Conservation (phyloP, 1,140 invertebrate species). For the Heterodera schachtii region DNA sequence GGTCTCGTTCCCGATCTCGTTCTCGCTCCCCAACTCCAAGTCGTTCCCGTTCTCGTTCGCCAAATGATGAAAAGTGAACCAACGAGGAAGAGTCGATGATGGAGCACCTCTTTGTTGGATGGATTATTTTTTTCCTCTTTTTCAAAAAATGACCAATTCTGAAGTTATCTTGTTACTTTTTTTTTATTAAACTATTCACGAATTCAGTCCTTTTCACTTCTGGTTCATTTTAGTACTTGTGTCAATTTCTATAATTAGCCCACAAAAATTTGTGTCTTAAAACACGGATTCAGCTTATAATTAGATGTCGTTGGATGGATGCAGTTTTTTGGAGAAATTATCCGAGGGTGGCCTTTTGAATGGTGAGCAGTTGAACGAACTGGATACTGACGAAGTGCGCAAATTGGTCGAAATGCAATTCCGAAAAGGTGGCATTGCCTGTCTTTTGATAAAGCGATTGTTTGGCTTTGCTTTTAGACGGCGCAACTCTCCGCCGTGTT, state of each 20-base stretch:
- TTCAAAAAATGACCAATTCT: neutral
- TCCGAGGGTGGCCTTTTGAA: neutral
- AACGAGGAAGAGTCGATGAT: neutral
- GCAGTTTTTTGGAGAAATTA: neutral
- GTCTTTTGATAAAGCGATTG: neutral
- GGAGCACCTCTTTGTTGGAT: neutral
- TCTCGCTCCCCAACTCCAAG: conserved; percentile 17
- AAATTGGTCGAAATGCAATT: neutral
- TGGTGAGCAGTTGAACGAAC: neutral
- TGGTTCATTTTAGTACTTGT: too few relatives aligned
- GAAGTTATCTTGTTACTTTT: neutral
- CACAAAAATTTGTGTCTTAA: neutral
- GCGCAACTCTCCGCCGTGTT: neutral
- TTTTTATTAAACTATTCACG: neutral
- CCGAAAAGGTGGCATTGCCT: neutral
- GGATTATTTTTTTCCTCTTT: neutral
- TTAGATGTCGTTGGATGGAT: neutral
- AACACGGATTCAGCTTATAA: too few relatives aligned
- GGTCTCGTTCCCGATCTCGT: conserved; percentile 33
- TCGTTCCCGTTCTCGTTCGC: conserved; percentile 14
- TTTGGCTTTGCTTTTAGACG: neutral
- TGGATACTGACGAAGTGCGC: neutral
- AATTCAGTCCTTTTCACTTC: neutral
- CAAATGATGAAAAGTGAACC: conserved; percentile 9
- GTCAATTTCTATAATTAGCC: too few relatives aligned